These are phyloP conservation scores for Cosmorhoe ocellata DNA, from an alignment of 2,888 invertebrate genomes.

Conservation along the genomic window DNA sequence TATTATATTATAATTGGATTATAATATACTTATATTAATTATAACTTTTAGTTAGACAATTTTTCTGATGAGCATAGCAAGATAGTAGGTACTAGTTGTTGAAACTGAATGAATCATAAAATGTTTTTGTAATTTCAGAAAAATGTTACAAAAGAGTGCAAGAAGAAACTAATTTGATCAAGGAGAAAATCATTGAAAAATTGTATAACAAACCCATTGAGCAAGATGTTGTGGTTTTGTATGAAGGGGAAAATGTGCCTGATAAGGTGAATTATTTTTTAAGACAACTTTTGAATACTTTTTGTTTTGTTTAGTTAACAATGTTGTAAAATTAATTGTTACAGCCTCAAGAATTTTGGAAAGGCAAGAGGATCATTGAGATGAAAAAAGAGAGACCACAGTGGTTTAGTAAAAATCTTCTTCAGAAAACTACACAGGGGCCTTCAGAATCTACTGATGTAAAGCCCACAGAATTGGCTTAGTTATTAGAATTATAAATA, in stretches of 20 bases:
- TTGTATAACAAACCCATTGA: slow-evolving; percentile 89
- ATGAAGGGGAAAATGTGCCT: slow-evolving; percentile 88
- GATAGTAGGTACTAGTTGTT: too few species aligned
- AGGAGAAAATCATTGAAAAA: slow-evolving; percentile 87
- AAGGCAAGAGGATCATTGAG: slow-evolving; percentile 92
- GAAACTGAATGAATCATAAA: too few species aligned
- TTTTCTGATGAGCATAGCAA: too few species aligned
- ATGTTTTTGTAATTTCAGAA: slow-evolving; percentile 82
- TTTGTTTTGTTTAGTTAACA: neutral
- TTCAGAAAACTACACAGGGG: slow-evolving; percentile 89
- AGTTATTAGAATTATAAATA: slow-evolving; percentile 36
- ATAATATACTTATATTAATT: too few species aligned
- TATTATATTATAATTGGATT: too few species aligned
- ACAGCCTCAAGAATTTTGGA: slow-evolving; percentile 82
- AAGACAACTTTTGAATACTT: neutral
- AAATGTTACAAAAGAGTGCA: slow-evolving; percentile 93
- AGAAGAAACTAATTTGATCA: slow-evolving; percentile 91
- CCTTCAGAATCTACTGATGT: slow-evolving; percentile 87
- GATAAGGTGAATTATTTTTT: slow-evolving; percentile 59
- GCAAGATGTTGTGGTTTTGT: slow-evolving; percentile 92
- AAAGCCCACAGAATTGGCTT: slow-evolving; percentile 88
- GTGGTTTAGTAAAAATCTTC: slow-evolving; percentile 94
- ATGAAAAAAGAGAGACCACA: slow-evolving; percentile 91
- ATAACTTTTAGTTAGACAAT: too few species aligned
- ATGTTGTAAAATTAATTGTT: slow-evolving; percentile 32